Evolutionary conservation across 2,797 vertebrate species (phyloP).

Genomic region (Crenichthys baileyi): DNA sequence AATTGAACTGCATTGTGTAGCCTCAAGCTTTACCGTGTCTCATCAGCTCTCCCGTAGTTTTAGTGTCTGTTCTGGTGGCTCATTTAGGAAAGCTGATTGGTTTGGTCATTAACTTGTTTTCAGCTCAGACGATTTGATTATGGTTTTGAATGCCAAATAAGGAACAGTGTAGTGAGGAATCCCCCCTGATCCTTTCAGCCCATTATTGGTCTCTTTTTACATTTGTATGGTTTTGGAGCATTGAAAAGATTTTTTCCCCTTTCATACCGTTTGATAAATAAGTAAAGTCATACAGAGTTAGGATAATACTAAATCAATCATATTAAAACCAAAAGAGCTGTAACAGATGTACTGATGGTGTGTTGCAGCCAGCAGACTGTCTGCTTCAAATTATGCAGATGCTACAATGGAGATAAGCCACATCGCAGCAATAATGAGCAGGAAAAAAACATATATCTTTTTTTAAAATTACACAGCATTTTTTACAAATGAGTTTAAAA

Average conservation of each 20-base stretch:
- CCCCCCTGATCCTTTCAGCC: neutral
- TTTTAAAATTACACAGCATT: conserved; percentile 21
- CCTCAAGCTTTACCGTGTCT: conserved; percentile 43
- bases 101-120: conserved; percentile 38
- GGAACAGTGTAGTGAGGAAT: conserved; percentile 9
- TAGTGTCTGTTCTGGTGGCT: conserved; percentile 38
- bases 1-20: conserved; percentile 60
- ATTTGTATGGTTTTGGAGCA: conserved; percentile 13
- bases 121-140: conserved; percentile 29
- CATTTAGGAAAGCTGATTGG: conserved; percentile 44
- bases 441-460: neutral
- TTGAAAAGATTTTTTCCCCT: neutral
- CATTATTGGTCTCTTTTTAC: neutral
- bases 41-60: conserved; percentile 48
- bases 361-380: neutral
- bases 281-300: neutral
- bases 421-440: conserved; percentile 6
- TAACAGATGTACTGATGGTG: neutral
- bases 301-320: neutral
- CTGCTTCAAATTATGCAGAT: conserved; percentile 16
- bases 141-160: conserved; percentile 28
- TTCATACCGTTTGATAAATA: neutral
- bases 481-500: conserved; percentile 5
- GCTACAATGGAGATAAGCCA: neutral
- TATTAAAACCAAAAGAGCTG: neutral